A percentile compares a stretch with the other conserved stretches of the same genome.
Evolutionary conservation across 30 jellyfish, hydroid and myxozoan genomes (phyloP).

Genomic region (Cassiopea xamachana): DNA sequence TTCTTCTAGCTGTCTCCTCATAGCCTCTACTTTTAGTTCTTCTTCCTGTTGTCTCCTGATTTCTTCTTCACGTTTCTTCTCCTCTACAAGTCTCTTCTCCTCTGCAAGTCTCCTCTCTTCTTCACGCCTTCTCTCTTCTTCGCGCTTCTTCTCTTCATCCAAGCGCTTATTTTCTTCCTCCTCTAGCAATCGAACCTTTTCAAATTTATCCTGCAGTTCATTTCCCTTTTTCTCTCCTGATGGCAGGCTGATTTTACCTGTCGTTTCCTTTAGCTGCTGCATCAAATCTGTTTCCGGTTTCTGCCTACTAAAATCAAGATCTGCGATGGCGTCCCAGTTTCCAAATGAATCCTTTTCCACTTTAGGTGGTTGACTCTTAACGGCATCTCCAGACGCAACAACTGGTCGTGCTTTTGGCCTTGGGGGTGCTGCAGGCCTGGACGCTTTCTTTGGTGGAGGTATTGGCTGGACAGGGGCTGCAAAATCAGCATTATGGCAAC

Average conservation of each 20-base stretch:
- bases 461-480: slow-evolving; percentile 50
- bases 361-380: slow-evolving; percentile 8
- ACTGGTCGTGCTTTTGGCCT: slow-evolving; percentile 76
- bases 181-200: slow-evolving; percentile 17
- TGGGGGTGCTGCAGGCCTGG: slow-evolving; percentile 78
- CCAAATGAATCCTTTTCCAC: slow-evolving; percentile 23
- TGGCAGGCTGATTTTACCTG: slow-evolving; percentile 20
- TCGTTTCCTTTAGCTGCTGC: slow-evolving; percentile 63
- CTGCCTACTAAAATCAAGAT: slow-evolving; percentile 41
- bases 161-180: slow-evolving; percentile 33
- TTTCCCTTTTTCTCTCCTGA: slow-evolving; percentile 29
- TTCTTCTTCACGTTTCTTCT: slow-evolving; percentile 52
- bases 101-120: slow-evolving; percentile 28
- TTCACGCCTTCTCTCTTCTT: slow-evolving; percentile 33
- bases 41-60: slow-evolving; percentile 26
- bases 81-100: slow-evolving; percentile 7
- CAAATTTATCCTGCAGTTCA: background rate
- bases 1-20: slow-evolving; percentile 55
- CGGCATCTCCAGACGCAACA: slow-evolving; percentile 49
- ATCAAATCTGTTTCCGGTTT: slow-evolving; percentile 53
- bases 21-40: slow-evolving; percentile 25
- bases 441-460: slow-evolving; percentile 53
- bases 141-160: slow-evolving; percentile 37
- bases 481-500: background rate
- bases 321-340: slow-evolving; percentile 61